Evolutionary conservation across 2,888 invertebrate genomes (phyloP), one percentile per base, ranked within the genome.

Genomic region (Antitype chi): DNA sequence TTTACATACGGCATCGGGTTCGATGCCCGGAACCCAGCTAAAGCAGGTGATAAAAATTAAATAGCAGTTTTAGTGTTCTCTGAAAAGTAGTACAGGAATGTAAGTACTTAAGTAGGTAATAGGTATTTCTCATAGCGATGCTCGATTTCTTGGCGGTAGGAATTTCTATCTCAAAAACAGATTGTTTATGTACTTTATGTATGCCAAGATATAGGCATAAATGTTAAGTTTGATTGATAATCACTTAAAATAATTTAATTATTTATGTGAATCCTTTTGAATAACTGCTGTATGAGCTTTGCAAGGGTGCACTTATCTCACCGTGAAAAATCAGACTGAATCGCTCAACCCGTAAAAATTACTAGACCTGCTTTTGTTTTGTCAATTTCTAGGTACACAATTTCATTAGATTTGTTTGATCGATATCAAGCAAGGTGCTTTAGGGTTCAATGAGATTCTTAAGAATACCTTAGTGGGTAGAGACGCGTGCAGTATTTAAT

Each of bases 391-490:
- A 68, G 38, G n/a, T 53, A 38, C 38, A 38, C 6, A 49, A 23
- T 69, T 32, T 49, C 32, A 43, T 43, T 49, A n/a, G 9, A 63
- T 78, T 70, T 76, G 73, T 76, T 83, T 73, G 68, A 76, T 83
- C 84, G 76, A 79, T 82, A 82, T 59, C 23, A 78, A 66, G 66
- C 60, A 78, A 63, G 59, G 43, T 66, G 25, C 7, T 60, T 52
- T 49, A 55, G 0, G 13, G 52, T 59, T 68, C 63, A 59, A 66
- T 62, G 20, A 80, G 47, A 38, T 59, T 52, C 52, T 57, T 25
- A 60, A 59, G 53, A 66, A 67, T 43, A 70, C 43, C 38, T 72
- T 47, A 32, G 6, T 20, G 38, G 6, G 23, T n/a, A 55, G 28
- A 8, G n/a, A 67, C 38, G 20, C 49, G 17, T 43, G 28, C 32